phyloP scores from a whole-genome alignment of 2,888 invertebrate species.

The Xanthorhoe designata region DNA sequence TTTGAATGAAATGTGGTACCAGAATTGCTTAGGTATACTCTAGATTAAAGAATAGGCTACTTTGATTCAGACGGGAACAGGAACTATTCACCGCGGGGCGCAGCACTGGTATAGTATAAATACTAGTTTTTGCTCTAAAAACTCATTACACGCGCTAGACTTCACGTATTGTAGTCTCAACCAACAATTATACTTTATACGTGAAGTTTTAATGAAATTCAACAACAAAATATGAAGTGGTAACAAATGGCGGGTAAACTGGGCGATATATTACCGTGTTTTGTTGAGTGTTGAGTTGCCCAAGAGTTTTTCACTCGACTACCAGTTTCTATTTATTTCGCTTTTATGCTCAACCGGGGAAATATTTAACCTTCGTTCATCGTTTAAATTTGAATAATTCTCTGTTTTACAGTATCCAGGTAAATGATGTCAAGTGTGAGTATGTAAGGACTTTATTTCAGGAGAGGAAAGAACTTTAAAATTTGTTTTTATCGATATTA shows the following conservation, averaged over 20 bases:
- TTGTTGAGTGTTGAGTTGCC: constrained; percentile 39
- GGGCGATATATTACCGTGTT: constrained; percentile 39
- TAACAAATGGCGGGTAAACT: constrained; percentile 33
- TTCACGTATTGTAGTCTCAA: constrained; percentile 1
- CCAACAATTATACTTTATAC: constrained; percentile 22
- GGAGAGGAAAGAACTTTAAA: too few relatives aligned
- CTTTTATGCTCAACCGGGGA: constrained; percentile 24
- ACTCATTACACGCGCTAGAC: not conserved
- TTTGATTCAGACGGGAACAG: too few relatives aligned
- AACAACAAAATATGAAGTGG: constrained; percentile 32
- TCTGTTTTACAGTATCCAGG: not conserved
- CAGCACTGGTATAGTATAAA: too few relatives aligned
- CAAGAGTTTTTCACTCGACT: constrained; percentile 34
- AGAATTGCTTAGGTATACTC: too few relatives aligned
- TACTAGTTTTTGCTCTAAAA: too few relatives aligned
- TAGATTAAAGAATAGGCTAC: too few relatives aligned
- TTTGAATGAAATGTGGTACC: too few relatives aligned
- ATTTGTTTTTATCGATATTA: too few relatives aligned
- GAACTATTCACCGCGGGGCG: too few relatives aligned
- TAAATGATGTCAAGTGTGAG: not conserved
- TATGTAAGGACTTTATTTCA: too few relatives aligned
- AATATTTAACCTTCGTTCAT: constrained; percentile 19
- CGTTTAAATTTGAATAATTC: not conserved
- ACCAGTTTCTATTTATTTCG: constrained; percentile 31
- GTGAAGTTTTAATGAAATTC: constrained; percentile 34